These are phyloP conservation scores for Natator depressus DNA, from an alignment of 2,113 vertebrate genomes.

Conservation along the genomic window DNA sequence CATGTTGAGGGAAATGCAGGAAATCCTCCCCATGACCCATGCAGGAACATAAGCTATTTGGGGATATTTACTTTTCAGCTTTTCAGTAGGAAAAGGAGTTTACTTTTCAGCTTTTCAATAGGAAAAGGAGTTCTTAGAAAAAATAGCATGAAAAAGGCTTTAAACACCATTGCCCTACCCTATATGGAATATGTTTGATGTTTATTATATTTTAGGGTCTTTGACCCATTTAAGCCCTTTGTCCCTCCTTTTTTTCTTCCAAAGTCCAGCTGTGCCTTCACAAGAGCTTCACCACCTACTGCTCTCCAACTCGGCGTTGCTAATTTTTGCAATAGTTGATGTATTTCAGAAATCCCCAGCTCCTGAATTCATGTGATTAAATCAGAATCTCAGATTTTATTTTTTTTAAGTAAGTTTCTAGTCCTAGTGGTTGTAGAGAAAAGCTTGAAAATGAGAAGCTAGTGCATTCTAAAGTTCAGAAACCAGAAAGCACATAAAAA, in stretches of 20 bases:
- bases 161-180: background rate
- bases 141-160: background rate
- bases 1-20: background rate
- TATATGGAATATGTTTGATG: background rate
- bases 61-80: background rate
- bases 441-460: background rate
- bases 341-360: background rate
- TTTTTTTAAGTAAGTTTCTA: background rate
- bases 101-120: background rate
- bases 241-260: background rate
- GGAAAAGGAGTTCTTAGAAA: background rate
- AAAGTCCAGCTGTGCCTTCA: background rate
- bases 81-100: background rate
- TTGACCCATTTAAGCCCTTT: background rate
- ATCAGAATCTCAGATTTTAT: background rate
- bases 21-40: background rate
- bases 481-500: background rate
- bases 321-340: rapidly evolving
- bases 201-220: background rate
- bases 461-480: background rate
- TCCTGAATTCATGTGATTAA: background rate
- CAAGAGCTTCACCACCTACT: background rate
- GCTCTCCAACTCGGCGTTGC: background rate
- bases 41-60: background rate
- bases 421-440: background rate